These are phyloP conservation scores for Ancistrus triradiatus DNA, from an alignment of 2,113 vertebrate species.

Conservation along the genomic window DNA sequence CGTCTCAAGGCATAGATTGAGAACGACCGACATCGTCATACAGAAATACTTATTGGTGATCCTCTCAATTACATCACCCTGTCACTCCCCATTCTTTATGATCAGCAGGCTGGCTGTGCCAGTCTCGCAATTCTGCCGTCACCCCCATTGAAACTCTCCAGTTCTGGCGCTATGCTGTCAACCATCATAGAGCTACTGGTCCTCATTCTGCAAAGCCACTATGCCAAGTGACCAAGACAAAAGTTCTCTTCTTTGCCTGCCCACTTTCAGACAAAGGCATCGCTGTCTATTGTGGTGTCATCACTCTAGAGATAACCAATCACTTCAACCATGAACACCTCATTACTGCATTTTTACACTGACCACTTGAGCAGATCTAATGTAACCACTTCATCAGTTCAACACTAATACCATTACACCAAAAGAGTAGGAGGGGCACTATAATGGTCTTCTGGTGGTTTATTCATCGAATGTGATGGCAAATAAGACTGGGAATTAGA, in stretches of 20 bases:
- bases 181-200: conserved; percentile 49
- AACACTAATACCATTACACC: not conserved
- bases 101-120: conserved; percentile 65
- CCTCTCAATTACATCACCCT: not conserved
- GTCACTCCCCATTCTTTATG: conserved; percentile 41
- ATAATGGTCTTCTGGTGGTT: no score
- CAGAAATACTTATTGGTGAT: conserved; percentile 11
- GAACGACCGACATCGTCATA: no score
- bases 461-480: no score
- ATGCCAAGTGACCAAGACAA: conserved; percentile 38
- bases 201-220: conserved; percentile 24
- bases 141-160: conserved; percentile 53
- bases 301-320: conserved; percentile 49
- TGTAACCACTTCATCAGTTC: conserved; percentile 28
- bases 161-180: conserved; percentile 52
- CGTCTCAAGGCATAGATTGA: no score
- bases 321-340: conserved; percentile 26
- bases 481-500: no score
- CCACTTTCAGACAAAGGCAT: conserved; percentile 59
- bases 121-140: conserved; percentile 63
- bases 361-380: conserved; percentile 28
- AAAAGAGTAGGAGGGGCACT: no score
- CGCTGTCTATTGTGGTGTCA: conserved; percentile 56
- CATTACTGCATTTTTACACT: conserved; percentile 28
- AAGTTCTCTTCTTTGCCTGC: conserved; percentile 53